Evolutionary conservation across 2,888 invertebrate genomes (phyloP).

Genomic region (Microctonus aethiopoides): DNA sequence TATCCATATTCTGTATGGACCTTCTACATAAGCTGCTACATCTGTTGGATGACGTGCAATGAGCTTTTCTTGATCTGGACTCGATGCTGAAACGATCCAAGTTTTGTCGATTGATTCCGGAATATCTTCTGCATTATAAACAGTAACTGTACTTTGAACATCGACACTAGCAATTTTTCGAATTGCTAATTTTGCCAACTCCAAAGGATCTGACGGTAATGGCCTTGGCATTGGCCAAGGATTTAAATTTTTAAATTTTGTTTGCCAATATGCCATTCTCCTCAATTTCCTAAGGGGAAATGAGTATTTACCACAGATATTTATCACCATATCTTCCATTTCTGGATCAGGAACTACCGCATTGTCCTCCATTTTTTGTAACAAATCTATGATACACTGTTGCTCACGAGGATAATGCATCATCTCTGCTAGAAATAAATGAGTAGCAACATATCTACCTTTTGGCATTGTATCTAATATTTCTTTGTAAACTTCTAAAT

Average conservation of each 20-base stretch:
- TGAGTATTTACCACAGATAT: conserved; percentile 85
- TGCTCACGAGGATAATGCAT: conserved; percentile 97
- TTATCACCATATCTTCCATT: conserved; percentile 83
- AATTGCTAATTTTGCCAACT: conserved; percentile 85
- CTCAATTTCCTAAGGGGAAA: conserved; percentile 80
- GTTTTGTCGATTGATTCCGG: conserved; percentile 85
- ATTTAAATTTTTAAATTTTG: conserved; percentile 90
- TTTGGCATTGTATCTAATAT: conserved; percentile 89
- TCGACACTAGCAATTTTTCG: conserved; percentile 87
- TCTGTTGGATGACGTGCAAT: conserved; percentile 72
- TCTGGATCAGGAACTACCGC: conserved; percentile 93
- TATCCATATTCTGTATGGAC: conserved; percentile 85
- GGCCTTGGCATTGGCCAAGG: conserved; percentile 87
- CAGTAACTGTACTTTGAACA: conserved; percentile 73
- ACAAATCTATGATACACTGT: conserved; percentile 87
- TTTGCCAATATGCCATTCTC: conserved; percentile 92
- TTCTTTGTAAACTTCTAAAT: conserved; percentile 86
- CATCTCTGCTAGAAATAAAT: conserved; percentile 87
- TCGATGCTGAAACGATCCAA: conserved; percentile 92
- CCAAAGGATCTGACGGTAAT: conserved; percentile 80
- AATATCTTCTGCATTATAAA: conserved; percentile 78
- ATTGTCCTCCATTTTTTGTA: conserved; percentile 95
- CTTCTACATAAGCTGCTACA: conserved; percentile 81
- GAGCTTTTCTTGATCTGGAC: conserved; percentile 78
- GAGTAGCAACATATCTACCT: conserved; percentile 86